Evolutionary conservation across 1,140 invertebrate genomes (phyloP).

Genomic region (Drosophila fuyamai): DNA sequence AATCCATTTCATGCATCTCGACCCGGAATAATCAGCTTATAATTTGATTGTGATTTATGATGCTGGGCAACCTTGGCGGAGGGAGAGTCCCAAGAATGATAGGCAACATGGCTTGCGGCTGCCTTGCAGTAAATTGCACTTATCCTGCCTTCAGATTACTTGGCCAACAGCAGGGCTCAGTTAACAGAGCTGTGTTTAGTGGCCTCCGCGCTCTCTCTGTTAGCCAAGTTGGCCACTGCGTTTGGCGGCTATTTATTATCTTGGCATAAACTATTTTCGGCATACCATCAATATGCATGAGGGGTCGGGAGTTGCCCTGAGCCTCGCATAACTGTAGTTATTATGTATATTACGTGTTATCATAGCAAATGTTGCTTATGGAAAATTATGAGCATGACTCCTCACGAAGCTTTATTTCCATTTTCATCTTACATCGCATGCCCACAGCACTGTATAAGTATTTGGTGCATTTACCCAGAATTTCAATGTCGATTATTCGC

Average conservation of each 20-base stretch:
- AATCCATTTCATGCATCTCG: constrained; percentile 73
- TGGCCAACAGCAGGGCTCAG: constrained; percentile 5
- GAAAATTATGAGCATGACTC: constrained; percentile 64
- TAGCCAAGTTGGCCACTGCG: not conserved
- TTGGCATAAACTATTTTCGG: constrained; percentile 28
- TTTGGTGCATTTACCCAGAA: not conserved
- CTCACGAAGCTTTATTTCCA: constrained; percentile 46
- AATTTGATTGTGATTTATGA: constrained; percentile 81
- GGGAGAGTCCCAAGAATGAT: not conserved
- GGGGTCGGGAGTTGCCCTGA: constrained; percentile 23
- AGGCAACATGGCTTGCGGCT: constrained; percentile 19
- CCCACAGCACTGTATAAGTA: constrained; percentile 23
- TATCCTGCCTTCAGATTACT: constrained; percentile 21
- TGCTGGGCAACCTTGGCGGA: constrained; percentile 22
- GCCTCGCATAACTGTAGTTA: constrained; percentile 54
- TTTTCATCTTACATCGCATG: constrained; percentile 11
- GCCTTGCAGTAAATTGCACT: constrained; percentile 54
- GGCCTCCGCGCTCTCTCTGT: constrained; percentile 20
- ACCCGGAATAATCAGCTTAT: constrained; percentile 58
- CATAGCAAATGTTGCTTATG: constrained; percentile 59
- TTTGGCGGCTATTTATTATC: constrained; percentile 26
- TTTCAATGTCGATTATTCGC: not conserved
- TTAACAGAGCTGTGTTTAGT: constrained; percentile 32
- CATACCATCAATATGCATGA: constrained; percentile 54
- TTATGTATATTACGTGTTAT: constrained; percentile 75